A percentile compares a stretch with the other conserved stretches of the same genome.
These are phyloP conservation scores for Eulemur albifrons DNA, from an alignment of 2,797 vertebrate species.

Conservation along the genomic window DNA sequence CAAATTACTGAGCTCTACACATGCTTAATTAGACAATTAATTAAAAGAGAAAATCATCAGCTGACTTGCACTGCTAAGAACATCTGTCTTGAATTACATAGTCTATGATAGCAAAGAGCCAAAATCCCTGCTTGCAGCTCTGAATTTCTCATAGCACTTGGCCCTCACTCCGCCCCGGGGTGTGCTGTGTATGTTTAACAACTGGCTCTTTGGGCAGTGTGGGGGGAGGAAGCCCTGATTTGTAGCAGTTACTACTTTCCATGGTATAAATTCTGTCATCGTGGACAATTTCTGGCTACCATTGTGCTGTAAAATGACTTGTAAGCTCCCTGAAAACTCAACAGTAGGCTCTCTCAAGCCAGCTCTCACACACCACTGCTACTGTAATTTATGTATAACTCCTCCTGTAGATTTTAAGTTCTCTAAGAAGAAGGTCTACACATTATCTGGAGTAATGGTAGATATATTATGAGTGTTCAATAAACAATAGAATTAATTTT, in stretches of 20 bases:
- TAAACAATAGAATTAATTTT: slow-evolving; percentile 44
- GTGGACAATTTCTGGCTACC: neutral
- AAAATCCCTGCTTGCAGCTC: neutral
- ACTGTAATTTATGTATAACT: neutral
- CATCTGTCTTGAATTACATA: neutral
- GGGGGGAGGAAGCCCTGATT: neutral
- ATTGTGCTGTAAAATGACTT: neutral
- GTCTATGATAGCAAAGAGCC: neutral
- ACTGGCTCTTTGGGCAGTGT: neutral
- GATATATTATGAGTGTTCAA: neutral
- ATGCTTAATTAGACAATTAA: neutral
- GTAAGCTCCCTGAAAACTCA: neutral
- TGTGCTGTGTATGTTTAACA: neutral
- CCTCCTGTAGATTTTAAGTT: neutral
- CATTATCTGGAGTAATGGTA: neutral
- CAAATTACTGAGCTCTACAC: neutral
- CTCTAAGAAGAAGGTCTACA: neutral
- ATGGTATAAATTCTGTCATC: neutral
- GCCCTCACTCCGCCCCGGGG: neutral
- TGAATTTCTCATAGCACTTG: neutral
- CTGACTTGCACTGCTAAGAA: neutral
- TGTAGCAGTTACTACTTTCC: neutral
- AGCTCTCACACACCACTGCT: neutral
- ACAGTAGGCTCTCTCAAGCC: neutral
- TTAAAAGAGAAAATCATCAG: neutral